phyloP scores from a whole-genome alignment of 2,797 vertebrate genomes.

The Xenops minutus region DNA sequence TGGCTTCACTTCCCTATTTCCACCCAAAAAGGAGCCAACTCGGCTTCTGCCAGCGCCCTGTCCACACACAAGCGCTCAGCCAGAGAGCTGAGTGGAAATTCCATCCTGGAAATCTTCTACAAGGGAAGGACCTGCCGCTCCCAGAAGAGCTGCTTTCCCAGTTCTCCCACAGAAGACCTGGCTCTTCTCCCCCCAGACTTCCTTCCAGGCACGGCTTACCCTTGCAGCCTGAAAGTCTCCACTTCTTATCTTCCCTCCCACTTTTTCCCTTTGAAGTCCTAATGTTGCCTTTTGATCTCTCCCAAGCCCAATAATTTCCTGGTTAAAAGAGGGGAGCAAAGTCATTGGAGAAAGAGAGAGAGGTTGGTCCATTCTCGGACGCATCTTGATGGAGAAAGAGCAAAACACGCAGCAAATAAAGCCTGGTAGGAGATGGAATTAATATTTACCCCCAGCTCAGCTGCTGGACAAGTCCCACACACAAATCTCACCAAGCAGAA shows the following conservation, averaged over 20 bases:
- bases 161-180: neutral
- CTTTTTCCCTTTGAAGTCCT: slow-evolving; percentile 28
- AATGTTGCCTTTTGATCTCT: slow-evolving; percentile 5
- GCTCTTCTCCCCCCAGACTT: neutral
- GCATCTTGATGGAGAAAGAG: neutral
- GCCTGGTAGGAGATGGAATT: neutral
- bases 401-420: neutral
- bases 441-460: neutral
- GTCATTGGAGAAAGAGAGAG: neutral
- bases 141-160: neutral
- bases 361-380: neutral
- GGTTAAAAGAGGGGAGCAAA: neutral
- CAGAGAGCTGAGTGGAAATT: neutral
- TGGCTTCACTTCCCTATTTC: neutral
- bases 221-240: neutral
- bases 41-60: accelerated
- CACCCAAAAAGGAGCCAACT: neutral
- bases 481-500: neutral
- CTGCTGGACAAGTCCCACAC: neutral
- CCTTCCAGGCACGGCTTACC: neutral
- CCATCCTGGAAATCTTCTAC: neutral
- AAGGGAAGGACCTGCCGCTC: neutral
- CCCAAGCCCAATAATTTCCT: neutral
- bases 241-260: slow-evolving; percentile 15
- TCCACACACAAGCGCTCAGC: neutral